A percentile compares a stretch with the other conserved stretches of the same genome.
Conservation (phyloP, 2,888 invertebrate species). For the Andricus quercusramuli region DNA sequence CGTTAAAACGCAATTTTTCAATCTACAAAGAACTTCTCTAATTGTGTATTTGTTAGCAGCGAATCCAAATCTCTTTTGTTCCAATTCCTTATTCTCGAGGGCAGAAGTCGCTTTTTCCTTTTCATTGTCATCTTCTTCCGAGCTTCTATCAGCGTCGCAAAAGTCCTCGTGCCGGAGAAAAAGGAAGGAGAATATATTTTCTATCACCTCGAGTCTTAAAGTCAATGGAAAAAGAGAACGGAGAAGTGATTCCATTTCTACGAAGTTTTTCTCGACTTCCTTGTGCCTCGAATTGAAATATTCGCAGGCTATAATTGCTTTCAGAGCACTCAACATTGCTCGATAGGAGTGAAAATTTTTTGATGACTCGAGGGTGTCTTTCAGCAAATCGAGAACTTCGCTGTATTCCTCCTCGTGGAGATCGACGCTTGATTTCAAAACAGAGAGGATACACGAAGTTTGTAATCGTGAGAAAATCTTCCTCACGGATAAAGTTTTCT, state of each 20-base stretch:
- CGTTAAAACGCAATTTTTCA: constrained; percentile 81
- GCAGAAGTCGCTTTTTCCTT: constrained; percentile 71
- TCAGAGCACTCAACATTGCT: constrained; percentile 65
- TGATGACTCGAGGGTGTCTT: constrained; percentile 55
- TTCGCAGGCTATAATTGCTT: constrained; percentile 65
- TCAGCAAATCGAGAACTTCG: constrained; percentile 63
- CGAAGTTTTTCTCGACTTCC: constrained; percentile 55
- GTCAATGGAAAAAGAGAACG: constrained; percentile 62
- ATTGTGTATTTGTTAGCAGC: constrained; percentile 83
- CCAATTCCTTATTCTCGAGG: constrained; percentile 71
- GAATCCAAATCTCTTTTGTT: constrained; percentile 78
- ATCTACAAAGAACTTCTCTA: constrained; percentile 81
- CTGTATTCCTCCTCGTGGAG: constrained; percentile 65
- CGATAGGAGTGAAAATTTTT: constrained; percentile 66
- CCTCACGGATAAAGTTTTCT: constrained; percentile 60
- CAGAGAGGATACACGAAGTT: constrained; percentile 62
- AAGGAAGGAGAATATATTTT: constrained; percentile 86
- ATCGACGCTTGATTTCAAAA: constrained; percentile 67
- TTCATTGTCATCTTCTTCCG: constrained; percentile 80
- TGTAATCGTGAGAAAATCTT: constrained; percentile 64
- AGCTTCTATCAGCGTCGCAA: constrained; percentile 74
- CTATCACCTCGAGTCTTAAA: constrained; percentile 82
- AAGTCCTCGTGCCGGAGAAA: constrained; percentile 84
- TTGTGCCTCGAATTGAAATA: constrained; percentile 54
- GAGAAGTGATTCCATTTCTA: constrained; percentile 61